Conservation (phyloP, 2,113 vertebrate genomes). For the Notarius quadriscutis region DNA sequence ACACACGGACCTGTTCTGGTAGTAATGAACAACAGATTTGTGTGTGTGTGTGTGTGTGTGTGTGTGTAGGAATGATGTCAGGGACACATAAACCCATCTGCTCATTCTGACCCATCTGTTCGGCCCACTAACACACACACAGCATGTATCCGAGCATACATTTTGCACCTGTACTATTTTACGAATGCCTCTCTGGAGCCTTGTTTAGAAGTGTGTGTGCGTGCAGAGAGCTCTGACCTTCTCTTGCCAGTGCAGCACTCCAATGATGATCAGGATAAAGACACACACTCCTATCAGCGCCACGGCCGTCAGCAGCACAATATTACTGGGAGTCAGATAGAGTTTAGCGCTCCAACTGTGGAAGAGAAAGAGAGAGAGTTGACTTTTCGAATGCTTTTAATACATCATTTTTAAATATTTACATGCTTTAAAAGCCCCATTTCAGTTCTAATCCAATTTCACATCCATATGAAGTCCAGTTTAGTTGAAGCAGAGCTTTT, state of each 20-base stretch:
- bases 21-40: slow-evolving; percentile 66
- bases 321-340: slow-evolving; percentile 97
- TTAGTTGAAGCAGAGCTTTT: neutral
- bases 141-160: slow-evolving; percentile 18
- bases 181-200: neutral
- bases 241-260: slow-evolving; percentile 97
- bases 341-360: slow-evolving; percentile 94
- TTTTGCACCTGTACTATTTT: neutral
- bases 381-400: neutral
- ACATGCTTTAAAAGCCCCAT: neutral
- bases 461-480: neutral
- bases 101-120: slow-evolving; percentile 64
- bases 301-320: slow-evolving; percentile 92
- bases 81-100: slow-evolving; percentile 67
- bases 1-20: slow-evolving; percentile 51
- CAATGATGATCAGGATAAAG: slow-evolving; percentile 95
- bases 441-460: neutral
- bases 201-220: slow-evolving; percentile 4
- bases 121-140: slow-evolving; percentile 33
- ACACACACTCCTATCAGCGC: slow-evolving; percentile 94
- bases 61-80: slow-evolving; percentile 53
- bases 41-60: slow-evolving; percentile 30
- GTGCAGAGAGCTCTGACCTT: slow-evolving; percentile 81
- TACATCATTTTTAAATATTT: neutral
- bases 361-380: slow-evolving; percentile 6